These are phyloP conservation scores for Diarsia rubi DNA, from an alignment of 2,888 invertebrate genomes.

Conservation along the genomic window DNA sequence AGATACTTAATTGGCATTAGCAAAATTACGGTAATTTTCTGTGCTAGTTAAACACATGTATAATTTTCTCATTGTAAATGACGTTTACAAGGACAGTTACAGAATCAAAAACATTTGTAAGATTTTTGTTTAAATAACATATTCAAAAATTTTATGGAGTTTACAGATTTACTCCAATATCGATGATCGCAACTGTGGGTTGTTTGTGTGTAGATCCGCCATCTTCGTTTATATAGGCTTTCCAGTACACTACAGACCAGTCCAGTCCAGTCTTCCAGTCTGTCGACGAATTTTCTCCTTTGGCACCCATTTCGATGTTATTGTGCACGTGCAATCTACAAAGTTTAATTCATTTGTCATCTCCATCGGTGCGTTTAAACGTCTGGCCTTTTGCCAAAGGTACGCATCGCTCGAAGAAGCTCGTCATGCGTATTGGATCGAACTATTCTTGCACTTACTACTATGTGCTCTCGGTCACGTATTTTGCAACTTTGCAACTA, in stretches of 20 bases:
- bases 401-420: conserved; percentile 5
- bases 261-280: too few relatives aligned
- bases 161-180: background rate
- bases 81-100: background rate
- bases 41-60: background rate
- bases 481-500: background rate
- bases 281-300: background rate
- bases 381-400: conserved; percentile 40
- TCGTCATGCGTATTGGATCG: conserved; percentile 2
- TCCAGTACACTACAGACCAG: too few relatives aligned
- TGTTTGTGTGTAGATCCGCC: background rate
- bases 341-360: conserved; percentile 30
- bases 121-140: background rate
- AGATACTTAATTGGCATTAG: conserved; percentile 19
- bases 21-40: conserved; percentile 22
- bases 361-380: conserved; percentile 19
- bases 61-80: conserved; percentile 16
- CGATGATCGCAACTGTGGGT: background rate
- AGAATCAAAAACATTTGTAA: background rate
- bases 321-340: conserved; percentile 19
- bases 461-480: background rate
- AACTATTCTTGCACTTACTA: conserved; percentile 32
- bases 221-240: background rate
- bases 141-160: background rate
- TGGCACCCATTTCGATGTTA: background rate